phyloP scores from a whole-genome alignment of 2,888 invertebrate genomes.

The Trachelus iudaicus region DNA sequence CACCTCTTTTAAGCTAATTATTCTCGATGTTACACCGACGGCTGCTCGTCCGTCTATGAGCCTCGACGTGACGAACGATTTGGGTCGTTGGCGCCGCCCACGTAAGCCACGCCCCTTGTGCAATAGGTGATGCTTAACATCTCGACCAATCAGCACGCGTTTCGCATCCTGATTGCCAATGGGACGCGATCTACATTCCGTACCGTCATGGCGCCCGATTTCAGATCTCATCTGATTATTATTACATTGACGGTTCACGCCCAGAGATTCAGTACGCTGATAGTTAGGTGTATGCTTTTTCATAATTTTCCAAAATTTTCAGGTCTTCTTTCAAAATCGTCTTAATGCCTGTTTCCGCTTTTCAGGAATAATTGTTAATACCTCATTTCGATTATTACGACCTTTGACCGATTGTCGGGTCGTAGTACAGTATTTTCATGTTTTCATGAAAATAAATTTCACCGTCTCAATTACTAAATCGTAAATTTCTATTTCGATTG shows the following conservation, averaged over 20 bases:
- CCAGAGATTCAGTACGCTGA: background rate
- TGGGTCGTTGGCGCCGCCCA: constrained; percentile 39
- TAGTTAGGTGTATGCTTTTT: background rate
- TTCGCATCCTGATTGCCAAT: constrained; percentile 11
- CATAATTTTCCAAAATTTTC: background rate
- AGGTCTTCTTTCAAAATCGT: background rate
- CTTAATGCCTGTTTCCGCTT: background rate
- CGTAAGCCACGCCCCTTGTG: constrained; percentile 23
- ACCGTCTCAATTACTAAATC: background rate
- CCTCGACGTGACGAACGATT: constrained; percentile 26
- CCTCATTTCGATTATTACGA: background rate
- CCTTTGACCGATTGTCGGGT: background rate
- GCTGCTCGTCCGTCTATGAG: constrained; percentile 38
- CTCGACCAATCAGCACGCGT: constrained; percentile 16
- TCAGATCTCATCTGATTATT: background rate
- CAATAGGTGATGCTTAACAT: constrained; percentile 19
- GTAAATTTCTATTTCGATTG: background rate
- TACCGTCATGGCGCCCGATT: constrained; percentile 44
- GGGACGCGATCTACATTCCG: background rate
- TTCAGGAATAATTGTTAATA: background rate
- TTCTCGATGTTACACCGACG: constrained; percentile 39
- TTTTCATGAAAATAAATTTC: background rate
- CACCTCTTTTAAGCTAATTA: background rate
- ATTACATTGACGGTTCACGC: background rate
- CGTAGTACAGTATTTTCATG: background rate